Evolutionary conservation across 2,888 invertebrate species (phyloP).

Genomic region (Myathropa florea): DNA sequence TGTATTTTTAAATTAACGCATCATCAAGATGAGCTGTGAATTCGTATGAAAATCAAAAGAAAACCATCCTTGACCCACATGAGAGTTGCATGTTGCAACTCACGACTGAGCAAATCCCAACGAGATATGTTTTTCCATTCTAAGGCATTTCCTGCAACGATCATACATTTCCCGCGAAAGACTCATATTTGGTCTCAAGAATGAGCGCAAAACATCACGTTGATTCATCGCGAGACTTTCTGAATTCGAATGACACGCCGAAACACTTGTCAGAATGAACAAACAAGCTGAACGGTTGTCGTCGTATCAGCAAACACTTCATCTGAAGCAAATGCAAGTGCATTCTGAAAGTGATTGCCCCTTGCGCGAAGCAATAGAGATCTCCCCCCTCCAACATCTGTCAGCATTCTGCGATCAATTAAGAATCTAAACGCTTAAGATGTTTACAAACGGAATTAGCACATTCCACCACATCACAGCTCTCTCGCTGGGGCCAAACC

Average conservation of each 20-base stretch:
- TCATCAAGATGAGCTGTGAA: not conserved
- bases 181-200: not conserved
- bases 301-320: not conserved
- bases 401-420: not conserved
- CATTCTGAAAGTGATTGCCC: not conserved
- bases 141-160: not conserved
- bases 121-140: not conserved
- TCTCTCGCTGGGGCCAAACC: slow-evolving; percentile 23
- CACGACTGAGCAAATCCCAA: not conserved
- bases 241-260: not conserved
- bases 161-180: not conserved
- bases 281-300: not conserved
- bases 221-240: not conserved
- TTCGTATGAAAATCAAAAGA: not conserved
- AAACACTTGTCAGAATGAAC: not conserved
- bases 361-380: too few relatives aligned
- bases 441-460: not conserved
- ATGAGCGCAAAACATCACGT: not conserved
- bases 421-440: not conserved
- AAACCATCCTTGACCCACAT: not conserved
- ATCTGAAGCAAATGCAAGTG: not conserved
- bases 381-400: too few relatives aligned
- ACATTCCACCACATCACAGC: not conserved
- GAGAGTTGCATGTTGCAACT: not conserved
- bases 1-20: too few relatives aligned